Evolutionary conservation across 1,140 invertebrate species (phyloP), one percentile per base, ranked within the genome.

Genomic region (Drosophila lacertosa): DNA sequence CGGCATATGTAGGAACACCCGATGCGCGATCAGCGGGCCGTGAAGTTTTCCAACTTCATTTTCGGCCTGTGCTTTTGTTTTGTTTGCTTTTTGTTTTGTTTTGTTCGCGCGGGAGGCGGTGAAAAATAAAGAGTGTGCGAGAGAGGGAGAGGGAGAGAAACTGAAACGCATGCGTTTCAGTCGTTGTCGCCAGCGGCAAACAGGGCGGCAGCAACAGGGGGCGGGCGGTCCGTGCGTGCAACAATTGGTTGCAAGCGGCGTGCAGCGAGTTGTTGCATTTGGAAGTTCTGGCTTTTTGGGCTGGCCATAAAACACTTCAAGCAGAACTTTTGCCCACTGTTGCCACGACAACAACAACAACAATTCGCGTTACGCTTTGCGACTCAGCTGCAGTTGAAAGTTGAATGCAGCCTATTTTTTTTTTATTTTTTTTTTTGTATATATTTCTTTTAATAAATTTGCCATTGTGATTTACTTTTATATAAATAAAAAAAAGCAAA

Each of bases 1-100:
- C 5, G 3, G 40, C 55, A 10, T 58, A n/a, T n/a, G n/a, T n/a
- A 59, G 76, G 80, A 86, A 65, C 72, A 74, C 67, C 72, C 81
- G 77, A 82, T 68, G 79, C 72, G 51, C 40, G 33, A 51, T 51
- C 50, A 37, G 35, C 33, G 65, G 59, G 64, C 59, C 81, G 82
- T 86, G 54, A 86, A 81, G 77, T 86, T 84, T 84, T 77, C 71
- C 81, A 86, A 86, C 81, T 86, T 70, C 69, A 74, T 70, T 82
- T 82, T 81, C 55, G 58, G 64, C 58, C 80, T 59, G 51, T 73
- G 79, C 66, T 82, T 82, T 82, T 81, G 78, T 77, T 77, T 79
- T 77, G 58, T 63, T 74, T 72, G 40, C 37, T 45, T 71, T 77
- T 77, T 13, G 4, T 53, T 48, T 58, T 54, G 24, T 55, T 64